Percentiles rank a stretch among this genome's conserved stretches.
Conservation (phyloP, 2,113 vertebrate genomes). For the Rhinopomastus cyanomelas region DNA sequence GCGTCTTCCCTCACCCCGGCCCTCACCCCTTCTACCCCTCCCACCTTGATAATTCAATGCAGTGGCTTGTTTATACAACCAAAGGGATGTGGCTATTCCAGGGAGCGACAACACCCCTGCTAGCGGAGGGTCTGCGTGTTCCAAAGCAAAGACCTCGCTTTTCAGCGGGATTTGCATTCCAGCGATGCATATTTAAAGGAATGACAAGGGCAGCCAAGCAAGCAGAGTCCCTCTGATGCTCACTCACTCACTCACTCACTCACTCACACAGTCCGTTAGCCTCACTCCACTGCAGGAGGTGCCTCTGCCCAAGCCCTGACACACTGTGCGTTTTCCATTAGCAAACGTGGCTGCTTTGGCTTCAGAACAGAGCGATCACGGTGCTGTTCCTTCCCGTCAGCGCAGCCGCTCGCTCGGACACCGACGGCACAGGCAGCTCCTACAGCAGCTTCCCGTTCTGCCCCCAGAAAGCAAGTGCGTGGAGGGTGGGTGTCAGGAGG, state of each 20-base stretch:
- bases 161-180: slow-evolving; percentile 66
- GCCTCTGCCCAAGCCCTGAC: slow-evolving; percentile 6
- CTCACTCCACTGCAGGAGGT: not conserved
- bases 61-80: slow-evolving; percentile 59
- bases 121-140: slow-evolving; percentile 26
- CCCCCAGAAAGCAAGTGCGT: not conserved
- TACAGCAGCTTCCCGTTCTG: not conserved
- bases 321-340: not conserved
- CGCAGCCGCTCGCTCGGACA: not conserved
- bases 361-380: no score
- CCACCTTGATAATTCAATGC: not conserved
- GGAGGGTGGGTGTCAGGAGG: no score
- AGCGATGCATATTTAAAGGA: slow-evolving; percentile 76
- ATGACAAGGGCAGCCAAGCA: slow-evolving; percentile 54
- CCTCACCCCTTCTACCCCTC: no score
- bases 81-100: slow-evolving; percentile 44
- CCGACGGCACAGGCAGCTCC: slow-evolving; percentile 15
- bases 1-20: not conserved
- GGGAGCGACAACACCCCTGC: slow-evolving; percentile 10
- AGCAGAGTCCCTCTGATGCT: slow-evolving; percentile 38
- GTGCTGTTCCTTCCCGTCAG: not conserved
- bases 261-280: not conserved
- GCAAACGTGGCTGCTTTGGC: slow-evolving; percentile 14
- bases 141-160: slow-evolving; percentile 53
- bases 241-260: not conserved